Evolutionary conservation across 30 jellyfish, hydroid and myxozoan species (phyloP), one percentile per base, ranked within the genome.

Genomic region (Aurelia coerulea): DNA sequence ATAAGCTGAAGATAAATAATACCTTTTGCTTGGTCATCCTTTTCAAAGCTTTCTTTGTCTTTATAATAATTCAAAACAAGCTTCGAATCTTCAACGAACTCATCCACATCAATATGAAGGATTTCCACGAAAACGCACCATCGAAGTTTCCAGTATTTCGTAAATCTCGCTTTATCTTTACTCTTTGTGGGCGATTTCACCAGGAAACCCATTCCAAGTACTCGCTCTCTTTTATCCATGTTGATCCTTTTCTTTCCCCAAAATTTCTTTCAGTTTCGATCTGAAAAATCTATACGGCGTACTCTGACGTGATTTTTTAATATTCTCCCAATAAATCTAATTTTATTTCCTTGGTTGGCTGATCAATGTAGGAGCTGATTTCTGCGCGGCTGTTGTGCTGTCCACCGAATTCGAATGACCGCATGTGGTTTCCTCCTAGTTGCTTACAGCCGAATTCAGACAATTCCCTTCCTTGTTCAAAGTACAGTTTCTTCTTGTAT

Each of bases 151-250:
- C 92, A 83, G 68, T 69, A 83, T 37, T 60, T 34, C 18, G 85
- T 9, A 32, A 83, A 83, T 34, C 51, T 58, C 16, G 92, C 77
- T 17, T 83, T 83, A 42, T 83, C 92, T 32, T 39, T 73, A 52
- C 50, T 83, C 81, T 83, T 83, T 8, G 74, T 69, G n/a, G 92
- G 92, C 16, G 92, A 70, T 54, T 83, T 83, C 63, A 83, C 72
- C 17, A 83, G 73, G 60, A 56, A 69, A 2, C 92, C 92, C 80
- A 35, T 83, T 32, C 73, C 82, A 23, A 83, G 81, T 58, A 73
- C 71, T 23, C 84, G 23, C 63, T 83, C 92, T 60, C 86, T 39
- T 56, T 76, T 59, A 62, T 83, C 92, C 92, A 83, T 83, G 23
- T 10, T 81, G 2, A 23, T 66, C 54, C 56, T 46, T 6, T 46